Conservation (phyloP, 2,113 vertebrate genomes). For the Pterocles burchelli region DNA sequence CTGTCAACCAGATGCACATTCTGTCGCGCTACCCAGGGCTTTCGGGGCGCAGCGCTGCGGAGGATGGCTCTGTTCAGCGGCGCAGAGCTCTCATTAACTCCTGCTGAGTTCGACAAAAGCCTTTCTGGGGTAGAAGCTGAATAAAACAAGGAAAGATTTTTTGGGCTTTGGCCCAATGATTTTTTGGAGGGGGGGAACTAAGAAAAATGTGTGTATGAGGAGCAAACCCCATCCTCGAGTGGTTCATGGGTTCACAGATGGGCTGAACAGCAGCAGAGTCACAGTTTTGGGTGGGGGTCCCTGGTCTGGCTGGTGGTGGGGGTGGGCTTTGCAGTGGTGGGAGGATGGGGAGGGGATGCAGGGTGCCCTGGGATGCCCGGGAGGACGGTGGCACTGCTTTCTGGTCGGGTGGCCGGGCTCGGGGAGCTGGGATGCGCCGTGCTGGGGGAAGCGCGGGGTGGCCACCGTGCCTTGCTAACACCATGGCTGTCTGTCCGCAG, state of each 20-base stretch:
- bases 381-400: rapidly evolving
- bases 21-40: slow-evolving; percentile 22
- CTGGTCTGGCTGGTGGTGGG: rapidly evolving
- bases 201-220: neutral
- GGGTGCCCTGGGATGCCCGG: rapidly evolving
- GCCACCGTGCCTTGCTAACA: neutral
- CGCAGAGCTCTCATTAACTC: slow-evolving; percentile 52
- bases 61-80: slow-evolving; percentile 36
- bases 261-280: neutral
- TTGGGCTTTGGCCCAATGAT: neutral
- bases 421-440: neutral
- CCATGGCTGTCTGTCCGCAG: slow-evolving; percentile 62
- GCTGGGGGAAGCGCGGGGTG: rapidly evolving
- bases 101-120: slow-evolving; percentile 28
- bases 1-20: slow-evolving; percentile 49
- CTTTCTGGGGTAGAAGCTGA: neutral
- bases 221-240: neutral
- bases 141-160: slow-evolving; percentile 33
- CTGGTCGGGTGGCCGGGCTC: rapidly evolving
- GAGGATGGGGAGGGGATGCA: neutral
- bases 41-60: slow-evolving; percentile 10
- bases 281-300: rapidly evolving
- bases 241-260: rapidly evolving
- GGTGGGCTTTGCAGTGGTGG: neutral
- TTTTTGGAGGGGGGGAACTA: neutral